Percentiles rank a stretch among this genome's conserved stretches.
Conservation (phyloP, 2,888 invertebrate species). For the Diplazon laetatorius region DNA sequence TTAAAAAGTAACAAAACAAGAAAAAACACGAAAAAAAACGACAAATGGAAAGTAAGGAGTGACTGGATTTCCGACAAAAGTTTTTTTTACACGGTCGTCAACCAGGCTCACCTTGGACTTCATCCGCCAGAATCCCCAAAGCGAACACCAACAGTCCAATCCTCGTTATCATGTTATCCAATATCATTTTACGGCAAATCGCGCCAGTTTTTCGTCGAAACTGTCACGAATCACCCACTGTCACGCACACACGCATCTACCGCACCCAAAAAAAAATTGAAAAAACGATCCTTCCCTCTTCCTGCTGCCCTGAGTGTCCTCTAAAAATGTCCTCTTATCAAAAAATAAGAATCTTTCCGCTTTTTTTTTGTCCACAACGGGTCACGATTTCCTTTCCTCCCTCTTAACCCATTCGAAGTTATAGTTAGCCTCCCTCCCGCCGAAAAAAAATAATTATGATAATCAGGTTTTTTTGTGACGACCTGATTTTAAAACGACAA, state of each 20-base stretch:
- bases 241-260: conserved; percentile 23
- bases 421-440: no score
- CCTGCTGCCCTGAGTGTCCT: no score
- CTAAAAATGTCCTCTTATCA: no score
- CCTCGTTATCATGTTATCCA: conserved; percentile 73
- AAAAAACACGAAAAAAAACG: background rate
- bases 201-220: conserved; percentile 53
- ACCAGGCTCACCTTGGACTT: conserved; percentile 74
- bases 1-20: no score
- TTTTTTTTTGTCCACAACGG: background rate
- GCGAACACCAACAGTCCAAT: conserved; percentile 74
- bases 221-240: conserved; percentile 38
- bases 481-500: no score
- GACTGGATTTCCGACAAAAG: background rate
- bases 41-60: conserved; percentile 7
- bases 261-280: conserved; percentile 32
- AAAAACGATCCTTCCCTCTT: no score
- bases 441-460: no score
- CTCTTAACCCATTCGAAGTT: background rate
- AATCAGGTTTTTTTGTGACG: background rate
- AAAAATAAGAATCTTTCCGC: no score
- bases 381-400: background rate
- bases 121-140: conserved; percentile 73
- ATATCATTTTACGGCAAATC: conserved; percentile 43
- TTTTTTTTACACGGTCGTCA: background rate